Evolutionary conservation across 1,140 invertebrate genomes (phyloP).

Genomic region (Dinothrombium tinctorium): DNA sequence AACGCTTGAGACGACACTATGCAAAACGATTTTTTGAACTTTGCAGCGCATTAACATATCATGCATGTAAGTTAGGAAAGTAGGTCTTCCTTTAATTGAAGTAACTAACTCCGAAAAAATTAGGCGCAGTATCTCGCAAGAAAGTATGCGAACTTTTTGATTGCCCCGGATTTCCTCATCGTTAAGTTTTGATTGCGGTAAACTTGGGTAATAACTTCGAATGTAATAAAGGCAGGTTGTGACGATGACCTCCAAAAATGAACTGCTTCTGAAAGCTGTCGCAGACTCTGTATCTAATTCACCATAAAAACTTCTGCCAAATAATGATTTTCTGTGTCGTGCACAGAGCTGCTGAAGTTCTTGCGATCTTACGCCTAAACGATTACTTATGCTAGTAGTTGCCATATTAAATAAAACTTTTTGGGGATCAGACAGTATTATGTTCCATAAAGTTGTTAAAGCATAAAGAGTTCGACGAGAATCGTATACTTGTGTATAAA

Average conservation of each 20-base stretch:
- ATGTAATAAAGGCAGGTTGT: slow-evolving; percentile 52
- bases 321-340: slow-evolving; percentile 50
- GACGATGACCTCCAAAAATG: slow-evolving; percentile 59
- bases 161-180: slow-evolving; percentile 50
- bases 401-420: slow-evolving; percentile 43
- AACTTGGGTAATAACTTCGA: slow-evolving; percentile 51
- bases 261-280: slow-evolving; percentile 36
- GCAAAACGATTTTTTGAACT: slow-evolving; percentile 63
- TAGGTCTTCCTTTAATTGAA: slow-evolving; percentile 18
- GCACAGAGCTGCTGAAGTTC: slow-evolving; percentile 38
- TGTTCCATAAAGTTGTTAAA: slow-evolving; percentile 43
- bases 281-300: slow-evolving; percentile 29
- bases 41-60: slow-evolving; percentile 57
- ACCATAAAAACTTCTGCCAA: slow-evolving; percentile 50
- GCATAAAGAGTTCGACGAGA: slow-evolving; percentile 47
- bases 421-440: slow-evolving; percentile 42
- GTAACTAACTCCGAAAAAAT: slow-evolving; percentile 11
- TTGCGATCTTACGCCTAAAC: slow-evolving; percentile 22
- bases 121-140: slow-evolving; percentile 18
- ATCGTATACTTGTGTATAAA: slow-evolving; percentile 59
- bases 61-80: slow-evolving; percentile 53
- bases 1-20: slow-evolving; percentile 55
- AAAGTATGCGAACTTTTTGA: slow-evolving; percentile 41
- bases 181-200: slow-evolving; percentile 33
- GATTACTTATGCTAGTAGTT: slow-evolving; percentile 33